A percentile compares a stretch with the other conserved stretches of the same genome.
Evolutionary conservation across 1,140 invertebrate genomes (phyloP).

Genomic region (Philotrypesis tridentata): DNA sequence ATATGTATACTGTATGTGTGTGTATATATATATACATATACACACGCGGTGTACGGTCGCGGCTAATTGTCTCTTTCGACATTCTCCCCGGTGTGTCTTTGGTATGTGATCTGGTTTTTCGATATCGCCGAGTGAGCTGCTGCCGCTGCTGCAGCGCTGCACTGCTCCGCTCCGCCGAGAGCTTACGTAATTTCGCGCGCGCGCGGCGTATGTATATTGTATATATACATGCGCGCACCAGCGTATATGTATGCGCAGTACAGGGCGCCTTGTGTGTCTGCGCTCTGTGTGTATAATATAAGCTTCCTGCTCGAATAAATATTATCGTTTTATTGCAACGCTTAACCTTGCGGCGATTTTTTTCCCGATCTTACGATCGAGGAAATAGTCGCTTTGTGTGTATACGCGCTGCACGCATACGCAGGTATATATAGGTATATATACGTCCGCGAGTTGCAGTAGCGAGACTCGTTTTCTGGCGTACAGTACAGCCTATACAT

Average conservation of each 20-base stretch:
- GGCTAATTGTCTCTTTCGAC: slow-evolving; percentile 29
- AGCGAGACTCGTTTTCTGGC: not conserved
- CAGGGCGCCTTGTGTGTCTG: no score
- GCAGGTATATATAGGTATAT: no score
- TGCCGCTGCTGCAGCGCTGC: no score
- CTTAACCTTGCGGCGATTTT: slow-evolving; percentile 25
- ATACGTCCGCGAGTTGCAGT: no score
- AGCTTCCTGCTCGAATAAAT: not conserved
- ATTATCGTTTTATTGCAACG: not conserved
- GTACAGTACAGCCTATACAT: no score
- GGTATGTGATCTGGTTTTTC: slow-evolving; percentile 39
- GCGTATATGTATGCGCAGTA: not conserved
- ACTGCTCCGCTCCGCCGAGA: not conserved
- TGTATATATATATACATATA: no score
- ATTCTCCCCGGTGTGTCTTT: slow-evolving; percentile 19
- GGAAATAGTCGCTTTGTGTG: not conserved
- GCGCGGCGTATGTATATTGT: no score
- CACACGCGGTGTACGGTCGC: no score
- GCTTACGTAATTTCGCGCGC: not conserved
- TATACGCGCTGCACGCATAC: no score
- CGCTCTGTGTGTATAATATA: no score
- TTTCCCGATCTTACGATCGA: not conserved
- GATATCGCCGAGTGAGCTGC: not conserved
- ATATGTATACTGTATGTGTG: no score
- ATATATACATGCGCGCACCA: not conserved